A percentile compares a stretch with the other conserved stretches of the same genome.
phyloP scores from a whole-genome alignment of 2,888 invertebrate genomes.

The Pristionchus fissidentatus region DNA sequence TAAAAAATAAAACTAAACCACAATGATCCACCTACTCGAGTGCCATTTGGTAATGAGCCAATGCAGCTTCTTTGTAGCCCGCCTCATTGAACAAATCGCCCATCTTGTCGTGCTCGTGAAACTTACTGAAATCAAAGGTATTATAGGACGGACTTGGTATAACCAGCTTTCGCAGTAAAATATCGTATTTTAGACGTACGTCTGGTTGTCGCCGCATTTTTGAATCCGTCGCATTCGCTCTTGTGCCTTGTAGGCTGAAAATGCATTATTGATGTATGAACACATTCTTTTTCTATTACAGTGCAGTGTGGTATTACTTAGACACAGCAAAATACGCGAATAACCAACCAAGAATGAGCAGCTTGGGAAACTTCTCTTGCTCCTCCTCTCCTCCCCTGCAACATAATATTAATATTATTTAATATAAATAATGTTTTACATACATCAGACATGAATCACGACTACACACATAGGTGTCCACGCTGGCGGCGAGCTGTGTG shows the following conservation, averaged over 20 bases:
- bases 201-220: neutral
- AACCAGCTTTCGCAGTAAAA: no score
- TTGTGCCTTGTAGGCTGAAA: neutral
- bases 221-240: neutral
- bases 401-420: no score
- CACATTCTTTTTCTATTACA: no score
- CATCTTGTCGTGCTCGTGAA: neutral
- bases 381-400: no score
- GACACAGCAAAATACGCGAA: no score
- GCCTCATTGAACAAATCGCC: constrained; percentile 4
- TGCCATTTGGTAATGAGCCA: neutral
- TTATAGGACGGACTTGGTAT: no score
- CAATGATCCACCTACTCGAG: neutral
- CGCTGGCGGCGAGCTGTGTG: no score
- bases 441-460: no score
- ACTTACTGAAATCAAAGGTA: neutral
- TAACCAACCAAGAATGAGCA: neutral
- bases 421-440: no score
- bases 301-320: no score
- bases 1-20: neutral
- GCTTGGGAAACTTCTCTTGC: neutral
- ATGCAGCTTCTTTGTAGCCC: constrained; percentile 1
- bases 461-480: no score
- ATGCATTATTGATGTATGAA: neutral
- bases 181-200: no score